Conservation (phyloP, 2,888 invertebrate genomes). For the Eupithecia insigniata region DNA sequence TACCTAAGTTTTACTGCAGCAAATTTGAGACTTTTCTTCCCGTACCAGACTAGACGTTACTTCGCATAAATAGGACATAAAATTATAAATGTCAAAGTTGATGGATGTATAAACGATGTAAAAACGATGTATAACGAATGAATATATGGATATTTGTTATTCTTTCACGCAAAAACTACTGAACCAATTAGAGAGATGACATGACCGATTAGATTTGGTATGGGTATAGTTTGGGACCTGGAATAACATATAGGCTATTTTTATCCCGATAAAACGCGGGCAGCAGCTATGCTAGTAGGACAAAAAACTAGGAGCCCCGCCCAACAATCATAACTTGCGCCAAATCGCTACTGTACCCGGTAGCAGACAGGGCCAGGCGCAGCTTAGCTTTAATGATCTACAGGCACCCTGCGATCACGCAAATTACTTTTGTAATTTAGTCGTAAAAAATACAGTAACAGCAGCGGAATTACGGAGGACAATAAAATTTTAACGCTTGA, state of each 20-base stretch:
- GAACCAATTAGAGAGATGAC: too few species aligned
- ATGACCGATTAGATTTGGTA: too few species aligned
- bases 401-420: constrained; percentile 50
- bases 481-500: constrained; percentile 36
- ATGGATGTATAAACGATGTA: too few species aligned
- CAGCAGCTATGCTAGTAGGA: too few species aligned
- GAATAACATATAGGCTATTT: too few species aligned
- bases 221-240: too few species aligned
- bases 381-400: constrained; percentile 53
- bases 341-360: constrained; percentile 48
- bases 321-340: constrained; percentile 37
- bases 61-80: constrained; percentile 21
- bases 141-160: too few species aligned
- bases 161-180: too few species aligned
- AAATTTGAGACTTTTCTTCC: neutral
- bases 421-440: constrained; percentile 54
- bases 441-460: constrained; percentile 46
- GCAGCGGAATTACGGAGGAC: constrained; percentile 36
- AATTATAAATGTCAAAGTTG: too few species aligned
- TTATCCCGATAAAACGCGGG: too few species aligned
- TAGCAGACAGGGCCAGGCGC: constrained; percentile 53
- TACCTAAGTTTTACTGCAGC: neutral
- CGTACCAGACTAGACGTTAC: neutral
- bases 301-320: constrained; percentile 25
- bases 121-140: too few species aligned